phyloP scores from a whole-genome alignment of 64 coral and sea anemone genomes.

The Actinia tenebrosa region DNA sequence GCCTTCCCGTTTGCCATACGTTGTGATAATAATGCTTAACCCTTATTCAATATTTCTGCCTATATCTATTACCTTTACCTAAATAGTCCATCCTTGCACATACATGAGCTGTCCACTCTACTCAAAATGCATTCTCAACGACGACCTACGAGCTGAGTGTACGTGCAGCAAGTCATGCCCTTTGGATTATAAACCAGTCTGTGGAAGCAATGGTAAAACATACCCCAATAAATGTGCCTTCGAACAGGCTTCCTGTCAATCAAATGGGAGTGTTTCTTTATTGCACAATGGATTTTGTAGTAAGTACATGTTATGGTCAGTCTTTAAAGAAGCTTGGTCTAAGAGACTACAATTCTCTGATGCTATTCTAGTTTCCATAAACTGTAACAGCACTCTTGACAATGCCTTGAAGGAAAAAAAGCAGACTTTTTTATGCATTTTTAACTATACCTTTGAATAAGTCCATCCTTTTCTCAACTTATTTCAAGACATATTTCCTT shows the following conservation, averaged over 20 bases:
- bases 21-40: background rate
- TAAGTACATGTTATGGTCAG: constrained; percentile 39
- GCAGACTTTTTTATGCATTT: no score
- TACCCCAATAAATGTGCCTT: constrained; percentile 57
- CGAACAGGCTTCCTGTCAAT: constrained; percentile 47
- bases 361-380: no score
- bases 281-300: constrained; percentile 49
- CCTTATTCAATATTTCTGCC: background rate
- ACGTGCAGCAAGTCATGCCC: constrained; percentile 42
- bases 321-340: background rate
- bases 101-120: constrained; percentile 18
- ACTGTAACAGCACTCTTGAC: no score
- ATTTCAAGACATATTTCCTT: no score
- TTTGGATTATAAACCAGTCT: constrained; percentile 55
- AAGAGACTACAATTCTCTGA: no score
- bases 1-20: background rate
- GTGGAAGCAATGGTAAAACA: constrained; percentile 58
- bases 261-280: constrained; percentile 24
- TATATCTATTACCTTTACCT: background rate
- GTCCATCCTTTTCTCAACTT: no score
- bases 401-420: no score
- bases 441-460: no score
- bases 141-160: constrained; percentile 34
- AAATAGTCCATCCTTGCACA: constrained; percentile 24
- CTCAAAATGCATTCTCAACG: constrained; percentile 47